phyloP scores from a whole-genome alignment of 1,140 invertebrate species.

The Euura lappo region DNA sequence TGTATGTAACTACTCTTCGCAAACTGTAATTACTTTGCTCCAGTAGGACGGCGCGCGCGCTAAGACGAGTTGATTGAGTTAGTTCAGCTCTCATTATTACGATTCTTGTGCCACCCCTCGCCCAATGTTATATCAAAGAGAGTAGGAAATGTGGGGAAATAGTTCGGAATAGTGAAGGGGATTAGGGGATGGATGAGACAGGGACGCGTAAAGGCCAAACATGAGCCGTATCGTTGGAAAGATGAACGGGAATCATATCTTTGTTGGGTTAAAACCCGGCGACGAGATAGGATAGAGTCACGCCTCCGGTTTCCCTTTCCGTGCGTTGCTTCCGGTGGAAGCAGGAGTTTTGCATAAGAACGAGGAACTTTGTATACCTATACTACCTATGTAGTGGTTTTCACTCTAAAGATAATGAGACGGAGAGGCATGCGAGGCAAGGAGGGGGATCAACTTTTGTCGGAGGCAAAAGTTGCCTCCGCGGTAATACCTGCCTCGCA shows the following conservation, averaged over 20 bases:
- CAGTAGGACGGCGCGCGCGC: conserved; percentile 20
- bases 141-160: conserved; percentile 2
- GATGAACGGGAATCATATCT: neutral
- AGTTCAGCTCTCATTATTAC: conserved; percentile 36
- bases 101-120: conserved; percentile 15
- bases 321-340: neutral
- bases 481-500: too few species aligned
- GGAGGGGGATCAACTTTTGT: neutral
- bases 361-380: neutral
- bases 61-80: conserved; percentile 36
- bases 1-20: conserved; percentile 6
- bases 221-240: neutral
- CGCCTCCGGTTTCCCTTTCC: neutral
- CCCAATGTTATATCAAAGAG: conserved; percentile 11
- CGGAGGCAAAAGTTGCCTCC: neutral
- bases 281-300: neutral
- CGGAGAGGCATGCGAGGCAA: neutral
- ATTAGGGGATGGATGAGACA: neutral
- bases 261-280: neutral
- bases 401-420: neutral
- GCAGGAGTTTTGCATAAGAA: neutral
- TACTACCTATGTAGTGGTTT: neutral
- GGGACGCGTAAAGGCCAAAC: neutral
- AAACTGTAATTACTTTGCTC: conserved; percentile 44
- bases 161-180: conserved; percentile 4